These are phyloP conservation scores for Megalops atlanticus DNA, from an alignment of 2,113 vertebrate species.

Conservation along the genomic window DNA sequence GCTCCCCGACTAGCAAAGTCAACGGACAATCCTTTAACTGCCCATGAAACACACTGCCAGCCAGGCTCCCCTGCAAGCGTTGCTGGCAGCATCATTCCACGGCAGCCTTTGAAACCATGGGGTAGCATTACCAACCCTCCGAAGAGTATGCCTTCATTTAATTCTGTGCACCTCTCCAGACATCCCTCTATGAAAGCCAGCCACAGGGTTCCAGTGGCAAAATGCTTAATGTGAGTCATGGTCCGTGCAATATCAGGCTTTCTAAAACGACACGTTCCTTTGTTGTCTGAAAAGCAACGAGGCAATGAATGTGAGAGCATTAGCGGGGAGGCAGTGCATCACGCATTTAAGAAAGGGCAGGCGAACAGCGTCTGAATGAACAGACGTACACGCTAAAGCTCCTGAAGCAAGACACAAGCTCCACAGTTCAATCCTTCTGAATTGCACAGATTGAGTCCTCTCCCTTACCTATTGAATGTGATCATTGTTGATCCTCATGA, in stretches of 20 bases:
- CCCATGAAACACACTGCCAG: slow-evolving; percentile 54
- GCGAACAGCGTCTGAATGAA: background rate
- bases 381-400: no score
- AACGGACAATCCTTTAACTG: slow-evolving; percentile 43
- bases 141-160: slow-evolving; percentile 3
- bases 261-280: background rate
- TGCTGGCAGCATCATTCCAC: background rate
- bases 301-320: no score
- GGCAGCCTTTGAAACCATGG: background rate
- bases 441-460: no score
- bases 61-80: slow-evolving; percentile 35
- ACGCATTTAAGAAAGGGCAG: background rate
- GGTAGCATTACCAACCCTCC: background rate
- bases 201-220: slow-evolving; percentile 17
- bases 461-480: background rate
- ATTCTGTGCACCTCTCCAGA: background rate
- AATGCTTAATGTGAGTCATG: background rate
- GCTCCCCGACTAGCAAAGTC: slow-evolving; percentile 55
- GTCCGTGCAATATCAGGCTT: background rate
- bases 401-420: no score
- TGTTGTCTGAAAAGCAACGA: background rate
- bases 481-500: background rate
- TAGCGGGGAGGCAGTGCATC: background rate
- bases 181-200: background rate
- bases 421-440: no score